phyloP scores from a whole-genome alignment of 92 coral and sea anemone species.

The Montipora capitata region DNA sequence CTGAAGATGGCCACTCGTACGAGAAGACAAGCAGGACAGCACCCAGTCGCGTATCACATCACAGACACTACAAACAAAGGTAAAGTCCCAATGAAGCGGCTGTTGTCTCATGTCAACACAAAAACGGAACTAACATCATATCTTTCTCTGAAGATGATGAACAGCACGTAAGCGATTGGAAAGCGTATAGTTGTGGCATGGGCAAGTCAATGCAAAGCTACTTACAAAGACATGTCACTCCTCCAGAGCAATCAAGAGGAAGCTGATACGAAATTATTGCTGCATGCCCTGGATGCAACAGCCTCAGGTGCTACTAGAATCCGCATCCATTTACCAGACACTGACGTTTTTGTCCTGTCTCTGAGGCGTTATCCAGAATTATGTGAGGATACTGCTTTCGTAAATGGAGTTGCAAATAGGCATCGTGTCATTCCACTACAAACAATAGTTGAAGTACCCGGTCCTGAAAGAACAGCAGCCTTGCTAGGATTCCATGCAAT shows the following conservation, averaged over 20 bases:
- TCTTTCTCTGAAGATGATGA: neutral
- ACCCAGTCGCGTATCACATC: neutral
- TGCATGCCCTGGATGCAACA: neutral
- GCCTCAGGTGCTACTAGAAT: too few relatives aligned
- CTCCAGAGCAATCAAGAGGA: neutral
- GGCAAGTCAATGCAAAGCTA: neutral
- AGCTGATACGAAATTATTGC: neutral
- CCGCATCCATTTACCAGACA: too few relatives aligned
- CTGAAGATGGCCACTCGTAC: too few relatives aligned
- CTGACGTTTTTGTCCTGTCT: too few relatives aligned
- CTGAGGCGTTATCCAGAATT: constrained; percentile 50
- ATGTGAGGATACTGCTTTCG: constrained; percentile 31
- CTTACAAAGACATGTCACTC: neutral
- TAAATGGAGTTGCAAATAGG: constrained; percentile 32
- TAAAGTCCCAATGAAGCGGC: neutral
- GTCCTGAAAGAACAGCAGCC: constrained; percentile 39
- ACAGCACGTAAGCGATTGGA: neutral
- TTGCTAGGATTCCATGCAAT: constrained; percentile 52
- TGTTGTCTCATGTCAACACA: neutral
- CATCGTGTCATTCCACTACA: constrained; percentile 35
- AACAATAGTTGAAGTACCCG: constrained; percentile 40
- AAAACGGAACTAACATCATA: neutral
- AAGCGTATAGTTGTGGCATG: neutral
- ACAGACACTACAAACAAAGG: neutral
- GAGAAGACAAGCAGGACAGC: neutral